These are phyloP conservation scores for Sphyrna mokarran DNA, from an alignment of 2,113 vertebrate species.

Conservation along the genomic window DNA sequence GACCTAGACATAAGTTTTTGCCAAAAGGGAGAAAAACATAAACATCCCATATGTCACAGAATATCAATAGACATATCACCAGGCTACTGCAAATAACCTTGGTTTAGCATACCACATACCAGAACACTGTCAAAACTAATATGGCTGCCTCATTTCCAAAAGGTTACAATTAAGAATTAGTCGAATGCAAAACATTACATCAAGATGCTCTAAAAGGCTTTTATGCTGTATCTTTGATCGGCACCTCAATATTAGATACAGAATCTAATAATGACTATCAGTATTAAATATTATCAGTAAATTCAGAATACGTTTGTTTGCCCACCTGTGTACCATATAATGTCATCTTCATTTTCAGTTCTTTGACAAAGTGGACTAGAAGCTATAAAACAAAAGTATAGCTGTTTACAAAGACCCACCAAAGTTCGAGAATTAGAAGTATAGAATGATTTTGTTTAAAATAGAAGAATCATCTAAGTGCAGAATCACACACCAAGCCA, in stretches of 20 bases:
- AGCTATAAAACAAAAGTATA: constrained; percentile 32
- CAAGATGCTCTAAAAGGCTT: not conserved
- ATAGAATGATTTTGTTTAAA: not conserved
- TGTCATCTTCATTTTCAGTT: constrained; percentile 25
- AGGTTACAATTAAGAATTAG: not conserved
- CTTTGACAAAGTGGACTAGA: constrained; percentile 28
- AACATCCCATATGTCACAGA: not conserved
- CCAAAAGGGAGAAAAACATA: not conserved
- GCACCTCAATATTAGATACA: not conserved
- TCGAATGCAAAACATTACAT: not conserved
- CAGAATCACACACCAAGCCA: constrained; percentile 59
- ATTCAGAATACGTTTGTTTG: constrained; percentile 19
- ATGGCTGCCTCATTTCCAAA: not conserved
- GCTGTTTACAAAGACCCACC: not conserved
- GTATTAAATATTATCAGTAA: not conserved
- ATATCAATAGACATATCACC: not conserved
- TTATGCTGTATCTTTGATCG: not conserved
- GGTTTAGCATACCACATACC: not conserved
- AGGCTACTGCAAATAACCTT: not conserved
- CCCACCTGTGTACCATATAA: constrained; percentile 20
- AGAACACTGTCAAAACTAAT: not conserved
- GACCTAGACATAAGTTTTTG: not conserved
- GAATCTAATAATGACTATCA: not conserved
- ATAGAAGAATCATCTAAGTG: constrained; percentile 46
- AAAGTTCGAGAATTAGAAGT: not conserved